Evolutionary conservation across 2,888 invertebrate genomes (phyloP), one percentile per base, ranked within the genome.

Genomic region (Rhaphigaster nebulosa): DNA sequence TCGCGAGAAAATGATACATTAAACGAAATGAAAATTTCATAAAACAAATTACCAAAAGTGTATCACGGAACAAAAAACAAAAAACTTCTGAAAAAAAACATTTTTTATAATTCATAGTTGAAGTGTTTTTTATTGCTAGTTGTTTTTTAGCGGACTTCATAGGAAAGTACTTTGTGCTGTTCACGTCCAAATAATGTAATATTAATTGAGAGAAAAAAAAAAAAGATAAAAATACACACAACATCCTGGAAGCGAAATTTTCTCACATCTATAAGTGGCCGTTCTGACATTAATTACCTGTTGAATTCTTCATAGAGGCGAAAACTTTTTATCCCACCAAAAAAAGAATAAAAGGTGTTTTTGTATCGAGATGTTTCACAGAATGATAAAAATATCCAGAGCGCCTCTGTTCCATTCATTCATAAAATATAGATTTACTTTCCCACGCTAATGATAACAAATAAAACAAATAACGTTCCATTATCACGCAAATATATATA

Each of bases 381-480:
- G 38, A 76, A 76, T 38, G 34, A 76, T 38, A 76, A 76, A 76
- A 76, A 76, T 20, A 76, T 20, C 8, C 1, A 12, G 2, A n/a
- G 4, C 0, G 13, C n/a, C n/a, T n/a, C 3, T 60, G n/a, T 65
- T 65, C 29, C 18, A 65, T 2, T 56, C 1, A 26, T 26, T 60
- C n/a, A 60, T 60, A n/a, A n/a, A 65, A 29, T 1, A 29, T n/a
- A 65, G 18, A 34, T 15, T 34, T 1, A 18, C 23, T 76, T 76
- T 76, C 70, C 29, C 70, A 76, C 38, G 70, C 70, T 76, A 38
- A 38, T 76, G 34, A 76, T 76, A 76, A 76, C 18, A 29, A 65
- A 29, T 65, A 29, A 65, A n/a, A 18, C 15, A 65, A 12, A 65
- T 65, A 13, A n/a, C 12, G 10, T n/a, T 13, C n/a, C 1, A 4